A percentile compares a stretch with the other conserved stretches of the same genome.
These are phyloP conservation scores for Drosophila chauvacae DNA, from an alignment of 1,140 invertebrate species.

Conservation along the genomic window DNA sequence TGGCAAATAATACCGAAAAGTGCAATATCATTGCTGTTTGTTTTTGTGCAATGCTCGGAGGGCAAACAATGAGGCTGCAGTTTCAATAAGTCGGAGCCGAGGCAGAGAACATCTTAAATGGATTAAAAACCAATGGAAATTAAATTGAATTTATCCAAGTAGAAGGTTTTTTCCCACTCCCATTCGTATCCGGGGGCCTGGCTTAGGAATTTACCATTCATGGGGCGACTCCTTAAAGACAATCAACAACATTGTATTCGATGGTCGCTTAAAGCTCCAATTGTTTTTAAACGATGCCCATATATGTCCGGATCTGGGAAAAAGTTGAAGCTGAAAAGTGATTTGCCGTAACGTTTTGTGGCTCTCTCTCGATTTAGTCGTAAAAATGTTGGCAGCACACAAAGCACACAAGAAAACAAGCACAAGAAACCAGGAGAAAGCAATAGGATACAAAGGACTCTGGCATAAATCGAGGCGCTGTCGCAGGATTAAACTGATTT, in stretches of 20 bases:
- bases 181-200: background rate
- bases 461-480: slow-evolving; percentile 72
- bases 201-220: slow-evolving; percentile 41
- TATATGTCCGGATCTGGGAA: background rate
- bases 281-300: slow-evolving; percentile 52
- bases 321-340: slow-evolving; percentile 63
- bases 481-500: slow-evolving; percentile 74
- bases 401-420: slow-evolving; percentile 23
- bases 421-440: slow-evolving; percentile 5
- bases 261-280: slow-evolving; percentile 29
- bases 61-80: slow-evolving; percentile 70
- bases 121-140: slow-evolving; percentile 58
- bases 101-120: slow-evolving; percentile 35
- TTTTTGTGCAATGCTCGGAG: slow-evolving; percentile 35
- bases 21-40: slow-evolving; percentile 71
- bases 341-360: slow-evolving; percentile 73
- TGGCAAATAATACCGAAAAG: slow-evolving; percentile 65
- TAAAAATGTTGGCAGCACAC: slow-evolving; percentile 68
- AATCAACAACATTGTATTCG: slow-evolving; percentile 46
- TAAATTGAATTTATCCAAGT: slow-evolving; percentile 42
- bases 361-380: slow-evolving; percentile 69
- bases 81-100: slow-evolving; percentile 37
- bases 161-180: slow-evolving; percentile 2
- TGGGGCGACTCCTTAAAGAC: slow-evolving; percentile 30
- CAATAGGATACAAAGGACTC: slow-evolving; percentile 33